A percentile compares a stretch with the other conserved stretches of the same genome.
Conservation (phyloP, 2,888 invertebrate genomes). For the Drosophila meridiana region DNA sequence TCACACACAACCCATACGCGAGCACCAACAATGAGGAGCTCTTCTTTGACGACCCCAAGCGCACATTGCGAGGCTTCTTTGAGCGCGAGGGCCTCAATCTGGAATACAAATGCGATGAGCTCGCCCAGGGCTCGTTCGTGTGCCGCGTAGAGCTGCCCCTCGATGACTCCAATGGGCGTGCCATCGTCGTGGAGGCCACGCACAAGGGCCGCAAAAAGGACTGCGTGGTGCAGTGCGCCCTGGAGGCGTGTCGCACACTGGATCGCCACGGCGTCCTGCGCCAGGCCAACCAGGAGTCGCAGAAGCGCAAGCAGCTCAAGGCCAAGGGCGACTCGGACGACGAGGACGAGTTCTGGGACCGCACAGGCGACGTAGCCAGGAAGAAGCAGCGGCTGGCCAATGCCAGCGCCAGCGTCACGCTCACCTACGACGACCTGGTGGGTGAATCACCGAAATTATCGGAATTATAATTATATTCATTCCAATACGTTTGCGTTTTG, state of each 20-base stretch:
- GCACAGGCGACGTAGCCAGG: conserved; percentile 96
- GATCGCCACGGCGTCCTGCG: conserved; percentile 94
- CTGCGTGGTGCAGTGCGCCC: conserved; percentile 95
- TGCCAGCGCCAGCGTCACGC: conserved; percentile 77
- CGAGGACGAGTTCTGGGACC: conserved; percentile 97
- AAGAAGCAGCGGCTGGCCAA: conserved; percentile 90
- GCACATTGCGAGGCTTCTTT: conserved; percentile 96
- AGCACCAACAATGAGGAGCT: conserved; percentile 93
- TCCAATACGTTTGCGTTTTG: background rate
- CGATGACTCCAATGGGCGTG: conserved; percentile 91
- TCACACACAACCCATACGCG: conserved; percentile 93
- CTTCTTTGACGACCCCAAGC: conserved; percentile 97
- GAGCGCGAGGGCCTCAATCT: conserved; percentile 96
- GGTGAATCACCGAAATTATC: conserved; percentile 35
- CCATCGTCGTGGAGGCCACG: conserved; percentile 92
- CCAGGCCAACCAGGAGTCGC: conserved; percentile 94
- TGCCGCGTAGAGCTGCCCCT: conserved; percentile 94
- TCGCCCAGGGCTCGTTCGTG: conserved; percentile 93
- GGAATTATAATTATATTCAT: no score
- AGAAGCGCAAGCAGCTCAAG: conserved; percentile 92
- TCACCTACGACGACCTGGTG: conserved; percentile 90
- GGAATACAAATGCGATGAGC: conserved; percentile 94
- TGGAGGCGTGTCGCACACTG: conserved; percentile 96
- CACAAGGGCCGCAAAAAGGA: conserved; percentile 98
- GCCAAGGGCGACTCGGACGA: conserved; percentile 93